Percentiles rank a stretch among this genome's conserved stretches.
Evolutionary conservation across 1,140 invertebrate species (phyloP).

Genomic region (Trialeurodes vaporariorum): DNA sequence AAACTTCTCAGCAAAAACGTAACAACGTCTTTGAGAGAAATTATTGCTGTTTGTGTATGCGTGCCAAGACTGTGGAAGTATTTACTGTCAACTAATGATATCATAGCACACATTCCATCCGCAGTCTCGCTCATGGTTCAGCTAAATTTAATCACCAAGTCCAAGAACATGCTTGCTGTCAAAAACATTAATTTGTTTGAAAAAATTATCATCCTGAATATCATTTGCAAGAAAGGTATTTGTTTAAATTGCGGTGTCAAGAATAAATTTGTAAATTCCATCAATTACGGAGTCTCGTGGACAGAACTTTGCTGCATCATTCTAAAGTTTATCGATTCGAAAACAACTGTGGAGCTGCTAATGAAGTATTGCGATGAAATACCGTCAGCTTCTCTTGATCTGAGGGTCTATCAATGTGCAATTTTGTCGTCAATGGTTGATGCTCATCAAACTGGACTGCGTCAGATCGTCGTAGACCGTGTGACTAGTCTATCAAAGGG

Average conservation of each 20-base stretch:
- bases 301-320: constrained; percentile 28
- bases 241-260: constrained; percentile 33
- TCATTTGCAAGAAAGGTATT: constrained; percentile 24
- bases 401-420: background rate
- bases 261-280: constrained; percentile 14
- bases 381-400: constrained; percentile 30
- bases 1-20: background rate
- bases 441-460: background rate
- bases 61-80: constrained; percentile 7
- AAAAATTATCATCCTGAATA: constrained; percentile 17
- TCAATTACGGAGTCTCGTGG: constrained; percentile 29
- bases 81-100: background rate
- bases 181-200: constrained; percentile 14
- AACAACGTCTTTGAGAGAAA: constrained; percentile 9
- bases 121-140: constrained; percentile 15
- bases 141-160: constrained; percentile 11
- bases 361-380: constrained; percentile 30
- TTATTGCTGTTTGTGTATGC: constrained; percentile 12
- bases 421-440: background rate
- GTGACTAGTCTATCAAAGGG: background rate
- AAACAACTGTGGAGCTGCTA: constrained; percentile 28
- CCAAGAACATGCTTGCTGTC: background rate
- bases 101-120: background rate
- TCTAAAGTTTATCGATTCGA: constrained; percentile 31
- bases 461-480: background rate